These are phyloP conservation scores for Lophura nycthemera DNA, from an alignment of 2,113 vertebrate genomes.

Conservation along the genomic window DNA sequence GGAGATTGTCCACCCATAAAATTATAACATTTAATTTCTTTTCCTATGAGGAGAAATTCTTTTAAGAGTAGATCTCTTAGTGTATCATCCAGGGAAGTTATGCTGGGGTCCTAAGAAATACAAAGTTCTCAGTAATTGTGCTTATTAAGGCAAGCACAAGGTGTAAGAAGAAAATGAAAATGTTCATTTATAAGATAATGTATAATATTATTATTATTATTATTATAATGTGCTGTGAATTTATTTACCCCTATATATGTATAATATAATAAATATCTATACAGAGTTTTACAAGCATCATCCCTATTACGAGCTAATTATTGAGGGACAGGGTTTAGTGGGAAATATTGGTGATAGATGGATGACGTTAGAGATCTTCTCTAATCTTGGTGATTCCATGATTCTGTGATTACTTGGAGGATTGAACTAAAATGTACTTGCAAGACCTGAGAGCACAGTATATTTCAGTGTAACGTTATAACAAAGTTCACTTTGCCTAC, in stretches of 20 bases:
- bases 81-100: not conserved
- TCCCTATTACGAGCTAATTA: not conserved
- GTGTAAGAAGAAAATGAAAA: not conserved
- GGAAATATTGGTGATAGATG: too few species aligned
- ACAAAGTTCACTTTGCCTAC: not conserved
- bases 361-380: too few species aligned
- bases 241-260: not conserved
- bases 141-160: not conserved
- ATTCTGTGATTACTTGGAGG: not conserved
- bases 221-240: not conserved
- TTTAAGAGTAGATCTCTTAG: not conserved
- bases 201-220: too few species aligned
- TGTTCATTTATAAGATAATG: not conserved
- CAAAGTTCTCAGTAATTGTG: not conserved
- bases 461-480: not conserved
- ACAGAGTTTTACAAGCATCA: not conserved
- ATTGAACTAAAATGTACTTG: not conserved
- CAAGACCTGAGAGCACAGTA: not conserved
- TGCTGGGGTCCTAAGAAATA: not conserved
- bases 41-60: not conserved
- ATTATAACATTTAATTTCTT: not conserved
- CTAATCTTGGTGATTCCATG: too few species aligned
- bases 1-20: not conserved
- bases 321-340: not conserved
- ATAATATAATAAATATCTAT: not conserved